Conservation (phyloP, 2,113 vertebrate species). For the Alethe castanea region DNA sequence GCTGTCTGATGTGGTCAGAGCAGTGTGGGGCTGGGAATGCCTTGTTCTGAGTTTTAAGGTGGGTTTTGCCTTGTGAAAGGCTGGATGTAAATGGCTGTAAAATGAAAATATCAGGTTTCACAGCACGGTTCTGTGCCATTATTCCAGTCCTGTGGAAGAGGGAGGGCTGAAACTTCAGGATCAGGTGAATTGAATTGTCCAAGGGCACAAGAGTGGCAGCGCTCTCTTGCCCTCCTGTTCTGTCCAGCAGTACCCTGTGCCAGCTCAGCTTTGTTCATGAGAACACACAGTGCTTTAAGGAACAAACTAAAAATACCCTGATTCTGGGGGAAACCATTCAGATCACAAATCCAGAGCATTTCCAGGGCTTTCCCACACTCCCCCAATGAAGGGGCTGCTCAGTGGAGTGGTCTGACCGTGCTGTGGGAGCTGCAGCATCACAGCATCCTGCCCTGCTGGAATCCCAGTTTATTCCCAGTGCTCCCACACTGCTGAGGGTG, state of each 20-base stretch:
- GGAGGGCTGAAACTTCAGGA: neutral
- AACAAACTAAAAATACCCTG: neutral
- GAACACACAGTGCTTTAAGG: neutral
- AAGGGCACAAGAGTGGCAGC: fast-evolving
- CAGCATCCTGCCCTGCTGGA: fast-evolving
- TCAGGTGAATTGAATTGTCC: fast-evolving
- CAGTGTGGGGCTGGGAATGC: fast-evolving
- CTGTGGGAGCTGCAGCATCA: neutral
- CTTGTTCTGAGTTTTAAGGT: neutral
- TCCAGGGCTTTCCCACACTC: neutral
- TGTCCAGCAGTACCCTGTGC: fast-evolving
- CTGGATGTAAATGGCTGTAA: neutral
- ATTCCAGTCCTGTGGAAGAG: neutral
- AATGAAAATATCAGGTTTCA: neutral
- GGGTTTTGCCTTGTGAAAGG: neutral
- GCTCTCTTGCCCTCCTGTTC: fast-evolving
- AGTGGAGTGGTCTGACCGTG: neutral
- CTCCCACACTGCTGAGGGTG: neutral
- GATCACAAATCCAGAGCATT: neutral
- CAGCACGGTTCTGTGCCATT: fast-evolving
- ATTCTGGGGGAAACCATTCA: neutral
- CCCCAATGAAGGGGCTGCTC: neutral
- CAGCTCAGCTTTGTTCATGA: neutral
- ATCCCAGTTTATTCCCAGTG: neutral
- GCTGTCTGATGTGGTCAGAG: neutral